Evolutionary conservation across 2,797 vertebrate genomes (phyloP), one percentile per base, ranked within the genome.

Genomic region (Streptopelia turtur): DNA sequence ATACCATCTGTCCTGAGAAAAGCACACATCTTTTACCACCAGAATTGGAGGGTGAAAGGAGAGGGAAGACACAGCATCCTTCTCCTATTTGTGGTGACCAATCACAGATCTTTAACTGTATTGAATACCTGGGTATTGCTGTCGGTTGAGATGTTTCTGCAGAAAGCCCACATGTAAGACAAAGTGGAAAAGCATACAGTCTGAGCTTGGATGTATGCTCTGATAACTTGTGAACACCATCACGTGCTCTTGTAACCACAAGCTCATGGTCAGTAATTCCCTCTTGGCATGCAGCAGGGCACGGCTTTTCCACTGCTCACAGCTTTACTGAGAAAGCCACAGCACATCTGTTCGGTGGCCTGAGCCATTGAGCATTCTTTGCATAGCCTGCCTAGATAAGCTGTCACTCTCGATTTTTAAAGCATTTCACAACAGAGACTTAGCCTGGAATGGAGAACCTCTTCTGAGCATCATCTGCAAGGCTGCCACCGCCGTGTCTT

Each of bases 341-440:
- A 75, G 75, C 92, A 96, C 95, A 95, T 95, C 95, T 96, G 95
- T 89, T 95, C 49, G 0, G 57, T 52, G 86, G n/a, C 82, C 82
- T 91, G 93, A 93, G 89, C 94, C 74, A 70, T 8, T 79, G 92
- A 89, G 47, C 91, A 90, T 96, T 96, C 95, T 72, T 88, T 65
- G 68, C 88, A 95, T 95, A 94, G 86, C 75, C 88, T 31, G 88
- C 65, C 83, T 92, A 72, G 56, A 80, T 83, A 92, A 95, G 92
- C 78, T 96, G 93, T 94, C 93, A 77, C 81, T 94, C 92, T 89
- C 93, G 75, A 89, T 96, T 95, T 96, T 95, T 95, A 93, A 95
- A 97, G 24, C 68, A 77, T 90, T 93, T 96, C 93, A 89, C 88
- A 95, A 17, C 75, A 83, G 71, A 56, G 74, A 45, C 68, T 83